Evolutionary conservation across 2,113 vertebrate genomes (phyloP).

Genomic region (Gambusia holbrooki): DNA sequence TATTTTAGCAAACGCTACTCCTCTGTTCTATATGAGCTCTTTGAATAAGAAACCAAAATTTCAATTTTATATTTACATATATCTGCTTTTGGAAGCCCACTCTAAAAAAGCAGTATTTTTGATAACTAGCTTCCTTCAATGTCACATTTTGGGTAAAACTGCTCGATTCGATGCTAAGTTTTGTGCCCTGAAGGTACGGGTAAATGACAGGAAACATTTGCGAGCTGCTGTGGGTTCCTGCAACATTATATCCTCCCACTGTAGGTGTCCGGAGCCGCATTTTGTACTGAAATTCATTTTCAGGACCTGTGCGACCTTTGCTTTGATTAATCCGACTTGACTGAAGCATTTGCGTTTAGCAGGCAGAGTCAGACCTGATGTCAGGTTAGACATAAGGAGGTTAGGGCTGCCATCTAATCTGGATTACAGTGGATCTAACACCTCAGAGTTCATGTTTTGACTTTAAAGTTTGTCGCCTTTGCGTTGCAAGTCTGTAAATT

Average conservation of each 20-base stretch:
- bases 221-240: neutral
- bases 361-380: conserved; percentile 25
- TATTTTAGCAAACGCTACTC: conserved; percentile 10
- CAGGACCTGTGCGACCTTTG: conserved; percentile 28
- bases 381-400: conserved; percentile 32
- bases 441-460: conserved; percentile 49
- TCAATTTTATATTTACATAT: no score
- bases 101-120: conserved; percentile 8
- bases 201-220: conserved; percentile 1
- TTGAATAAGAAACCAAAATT: neutral
- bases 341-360: conserved; percentile 24
- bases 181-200: neutral
- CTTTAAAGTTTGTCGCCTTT: conserved; percentile 31
- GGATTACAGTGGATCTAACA: conserved; percentile 63
- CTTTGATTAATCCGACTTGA: conserved; percentile 30
- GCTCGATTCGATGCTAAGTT: conserved; percentile 34
- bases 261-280: neutral
- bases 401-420: conserved; percentile 56
- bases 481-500: conserved; percentile 18
- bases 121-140: conserved; percentile 28
- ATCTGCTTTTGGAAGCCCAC: neutral
- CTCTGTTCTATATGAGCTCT: neutral
- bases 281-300: neutral
- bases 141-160: conserved; percentile 31
- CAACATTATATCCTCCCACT: neutral